These are phyloP conservation scores for Sebastes wilsoni DNA, from an alignment of 2,797 vertebrate species.

Conservation along the genomic window DNA sequence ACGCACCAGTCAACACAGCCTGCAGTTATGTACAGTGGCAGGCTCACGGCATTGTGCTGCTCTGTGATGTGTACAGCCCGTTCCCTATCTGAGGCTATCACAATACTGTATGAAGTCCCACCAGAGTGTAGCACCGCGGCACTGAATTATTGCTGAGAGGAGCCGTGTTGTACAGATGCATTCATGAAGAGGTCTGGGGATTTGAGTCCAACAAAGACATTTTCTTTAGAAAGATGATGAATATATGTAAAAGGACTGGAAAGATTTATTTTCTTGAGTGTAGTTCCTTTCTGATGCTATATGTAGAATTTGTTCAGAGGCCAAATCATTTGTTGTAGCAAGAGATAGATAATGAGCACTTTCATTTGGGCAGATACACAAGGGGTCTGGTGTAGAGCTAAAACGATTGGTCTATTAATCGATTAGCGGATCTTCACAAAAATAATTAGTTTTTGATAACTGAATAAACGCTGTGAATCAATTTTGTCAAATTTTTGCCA, in stretches of 20 bases:
- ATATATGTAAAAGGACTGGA: not conserved
- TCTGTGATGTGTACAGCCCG: slow-evolving; percentile 31
- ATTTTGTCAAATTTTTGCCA: no score
- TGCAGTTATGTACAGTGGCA: slow-evolving; percentile 42
- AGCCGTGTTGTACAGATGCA: not conserved
- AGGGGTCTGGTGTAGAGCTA: not conserved
- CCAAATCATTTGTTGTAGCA: not conserved
- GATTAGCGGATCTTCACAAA: not conserved
- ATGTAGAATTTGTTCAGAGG: not conserved
- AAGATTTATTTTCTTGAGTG: not conserved
- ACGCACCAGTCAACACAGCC: slow-evolving; percentile 36
- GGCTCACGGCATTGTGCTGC: slow-evolving; percentile 19
- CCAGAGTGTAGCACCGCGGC: slow-evolving; percentile 13
- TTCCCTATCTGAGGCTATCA: slow-evolving; percentile 31
- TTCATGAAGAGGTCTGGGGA: not conserved
- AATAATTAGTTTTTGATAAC: not conserved
- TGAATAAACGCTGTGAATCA: not conserved
- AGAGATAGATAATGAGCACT: not conserved
- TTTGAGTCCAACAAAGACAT: slow-evolving; percentile 12
- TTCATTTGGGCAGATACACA: not conserved
- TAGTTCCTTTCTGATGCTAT: not conserved
- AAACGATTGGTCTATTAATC: not conserved
- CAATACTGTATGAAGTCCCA: slow-evolving; percentile 29
- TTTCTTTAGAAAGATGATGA: slow-evolving; percentile 4
- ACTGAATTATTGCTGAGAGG: slow-evolving; percentile 40